Base-by-base conservation (phyloP, 64 coral and sea anemone species). In the Astreopora myriophthalma region DNA sequence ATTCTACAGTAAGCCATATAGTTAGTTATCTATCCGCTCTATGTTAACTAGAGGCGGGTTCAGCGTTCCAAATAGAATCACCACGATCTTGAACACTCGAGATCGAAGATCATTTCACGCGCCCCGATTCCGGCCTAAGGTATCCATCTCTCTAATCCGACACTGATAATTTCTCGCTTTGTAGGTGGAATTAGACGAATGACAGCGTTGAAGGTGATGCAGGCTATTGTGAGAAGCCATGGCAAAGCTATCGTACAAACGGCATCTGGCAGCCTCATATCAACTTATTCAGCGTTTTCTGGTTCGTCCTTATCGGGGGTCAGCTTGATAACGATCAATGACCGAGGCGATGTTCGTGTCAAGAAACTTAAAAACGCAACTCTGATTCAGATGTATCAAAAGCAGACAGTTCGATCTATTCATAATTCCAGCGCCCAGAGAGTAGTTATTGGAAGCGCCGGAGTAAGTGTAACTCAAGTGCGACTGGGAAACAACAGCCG, bases 211-310 rank as follows among this genome's bases (percentile, higher is more conserved):
- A 57, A 63, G 19, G 82, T 92, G 32, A 60, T 86, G 79, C 75
- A 74, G 25, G 90, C 90, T 24, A 86, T 92, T 39, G 90, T 92
- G 9, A 72, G 86, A 75, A 86, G 79, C 67, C 17, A 84, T 38
- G 90, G 90, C 3, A 92, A 92, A 65, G 90, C 80, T 24, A 76
- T 92, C 42, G 82, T 92, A 17, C 90, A 79, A 49, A 85, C 84
- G 30, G 79, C 79, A 19, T 38, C 49, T 84, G 90, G 90, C 6
- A 65, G 28, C 39, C 49, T 92, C 1, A 67, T 92, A 74, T 80
- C 80, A 24, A 83, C 58, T 0, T 83, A 38, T 33, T 76, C 90
- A 4, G 49, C 68, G 20, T 74, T 73, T 17, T 64, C 71, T 11
- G 63, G 69, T 4, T 63, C 71, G 9, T 84, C 84, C 34, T 46